Evolutionary conservation across 2,113 vertebrate species (phyloP).

Genomic region (Pelusios castaneus): DNA sequence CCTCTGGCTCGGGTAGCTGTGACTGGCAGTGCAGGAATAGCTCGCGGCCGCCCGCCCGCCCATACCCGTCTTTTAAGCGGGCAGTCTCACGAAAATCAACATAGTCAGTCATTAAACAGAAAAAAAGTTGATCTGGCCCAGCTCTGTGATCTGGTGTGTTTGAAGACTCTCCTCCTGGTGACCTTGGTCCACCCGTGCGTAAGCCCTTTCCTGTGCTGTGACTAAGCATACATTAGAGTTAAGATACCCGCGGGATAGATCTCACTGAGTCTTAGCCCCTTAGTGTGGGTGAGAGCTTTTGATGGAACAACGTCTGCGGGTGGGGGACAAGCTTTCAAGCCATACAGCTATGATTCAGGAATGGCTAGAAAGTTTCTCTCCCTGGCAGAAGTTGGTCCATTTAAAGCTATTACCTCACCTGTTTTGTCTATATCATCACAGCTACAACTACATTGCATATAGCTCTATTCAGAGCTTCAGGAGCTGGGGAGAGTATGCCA

Average conservation of each 20-base stretch:
- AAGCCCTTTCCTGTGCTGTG: not conserved
- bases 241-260: not conserved
- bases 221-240: not conserved
- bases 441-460: not conserved
- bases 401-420: not conserved
- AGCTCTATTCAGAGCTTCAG: not conserved
- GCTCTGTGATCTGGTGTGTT: not conserved
- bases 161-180: not conserved
- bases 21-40: not conserved
- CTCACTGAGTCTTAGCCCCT: not conserved
- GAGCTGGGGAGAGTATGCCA: not conserved
- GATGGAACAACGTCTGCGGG: not conserved
- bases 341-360: too few species aligned
- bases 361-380: not conserved
- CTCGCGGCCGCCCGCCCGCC: not conserved
- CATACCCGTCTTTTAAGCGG: not conserved
- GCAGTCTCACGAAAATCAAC: not conserved
- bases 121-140: not conserved
- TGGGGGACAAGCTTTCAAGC: not conserved
- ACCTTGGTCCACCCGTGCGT: too few species aligned
- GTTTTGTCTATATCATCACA: not conserved
- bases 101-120: not conserved
- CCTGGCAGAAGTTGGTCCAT: not conserved
- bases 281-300: too few species aligned
- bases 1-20: rapidly evolving